Base-by-base conservation (phyloP, 2,888 invertebrate species). In the Xestia xanthographa region DNA sequence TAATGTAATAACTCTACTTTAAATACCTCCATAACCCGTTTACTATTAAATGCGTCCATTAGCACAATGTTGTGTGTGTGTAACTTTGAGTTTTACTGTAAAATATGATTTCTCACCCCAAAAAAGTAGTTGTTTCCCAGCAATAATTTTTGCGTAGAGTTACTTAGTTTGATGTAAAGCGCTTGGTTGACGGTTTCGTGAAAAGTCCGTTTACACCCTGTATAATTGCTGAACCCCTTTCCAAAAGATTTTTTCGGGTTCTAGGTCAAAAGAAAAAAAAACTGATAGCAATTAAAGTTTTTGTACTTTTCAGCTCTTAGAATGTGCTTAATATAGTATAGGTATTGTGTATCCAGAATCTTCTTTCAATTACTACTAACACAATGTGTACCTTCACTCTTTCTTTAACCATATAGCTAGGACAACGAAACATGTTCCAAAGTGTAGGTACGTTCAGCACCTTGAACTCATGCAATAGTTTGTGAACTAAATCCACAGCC, bases 401-500 rank as follows among this genome's bases (percentile, higher is more conserved):
- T 26, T 29, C 29, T 20, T 9, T 62, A 12, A 38, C n/a, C 11
- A 20, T 14, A 17, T 14, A 41, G 34, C 34, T 41, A 26, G 6
- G 34, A 65, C 17, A 8, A 29, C 6, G n/a, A 50, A 38, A 56
- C n/a, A 72, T 68, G 22, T 14, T 26, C 20, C 48, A 67, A 60
- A 45, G 11, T 45, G 2, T n/a, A n/a, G n/a, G n/a, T 20, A 17
- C 41, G 20, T 58, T 45, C n/a, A 58, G 41, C 14, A 67, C 62
- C 48, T 70, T 69, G 58, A 63, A 68, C 58, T 68, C 41, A 14
- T 65, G 69, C 65, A 79, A 58, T 60, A 70, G 34, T 41, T 72
- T 72, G 34, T 73, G 69, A 78, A 58, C 70, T 29, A 60, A 68
- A 50, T 73, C 58, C 43, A 72, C 48, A 75, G 60, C 48, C 60